phyloP scores from a whole-genome alignment of 2,888 invertebrate genomes.

The Tinea semifulvella region DNA sequence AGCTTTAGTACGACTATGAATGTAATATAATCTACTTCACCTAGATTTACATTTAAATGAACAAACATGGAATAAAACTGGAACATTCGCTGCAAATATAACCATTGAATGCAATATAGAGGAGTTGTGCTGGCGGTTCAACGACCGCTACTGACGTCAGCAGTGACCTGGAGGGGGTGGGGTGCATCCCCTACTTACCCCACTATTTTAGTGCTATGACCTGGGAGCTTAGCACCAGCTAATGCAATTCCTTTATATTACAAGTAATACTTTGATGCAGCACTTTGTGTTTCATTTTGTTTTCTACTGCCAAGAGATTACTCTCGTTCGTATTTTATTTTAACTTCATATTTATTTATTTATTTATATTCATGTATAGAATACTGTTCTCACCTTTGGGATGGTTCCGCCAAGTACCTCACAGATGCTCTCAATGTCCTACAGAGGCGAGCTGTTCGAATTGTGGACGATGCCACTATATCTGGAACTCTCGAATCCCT shows the following conservation, averaged over 20 bases:
- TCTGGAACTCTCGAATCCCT: too few species aligned
- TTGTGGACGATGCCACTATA: too few species aligned
- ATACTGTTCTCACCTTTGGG: too few species aligned
- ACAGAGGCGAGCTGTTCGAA: too few species aligned
- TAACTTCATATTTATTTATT: background rate
- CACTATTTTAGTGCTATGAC: constrained; percentile 9
- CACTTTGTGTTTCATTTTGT: background rate
- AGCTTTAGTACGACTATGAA: too few species aligned
- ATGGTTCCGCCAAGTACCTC: too few species aligned
- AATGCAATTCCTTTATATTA: constrained; percentile 3
- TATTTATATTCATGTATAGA: background rate
- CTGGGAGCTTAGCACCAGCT: background rate
- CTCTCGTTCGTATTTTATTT: too few species aligned
- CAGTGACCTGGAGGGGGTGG: constrained; percentile 51
- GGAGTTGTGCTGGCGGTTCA: constrained; percentile 26
- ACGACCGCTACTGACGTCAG: constrained; percentile 59
- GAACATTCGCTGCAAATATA: constrained; percentile 1
- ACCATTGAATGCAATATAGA: constrained; percentile 9
- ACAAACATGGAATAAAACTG: constrained; percentile 23
- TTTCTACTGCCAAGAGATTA: too few species aligned
- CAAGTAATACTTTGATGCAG: too few species aligned
- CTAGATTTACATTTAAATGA: constrained; percentile 15
- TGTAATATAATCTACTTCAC: background rate
- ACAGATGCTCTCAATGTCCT: too few species aligned
- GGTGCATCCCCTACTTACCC: constrained; percentile 1